These are phyloP conservation scores for Meriones psammophilus DNA, from an alignment of 2,797 vertebrate species.

Conservation along the genomic window DNA sequence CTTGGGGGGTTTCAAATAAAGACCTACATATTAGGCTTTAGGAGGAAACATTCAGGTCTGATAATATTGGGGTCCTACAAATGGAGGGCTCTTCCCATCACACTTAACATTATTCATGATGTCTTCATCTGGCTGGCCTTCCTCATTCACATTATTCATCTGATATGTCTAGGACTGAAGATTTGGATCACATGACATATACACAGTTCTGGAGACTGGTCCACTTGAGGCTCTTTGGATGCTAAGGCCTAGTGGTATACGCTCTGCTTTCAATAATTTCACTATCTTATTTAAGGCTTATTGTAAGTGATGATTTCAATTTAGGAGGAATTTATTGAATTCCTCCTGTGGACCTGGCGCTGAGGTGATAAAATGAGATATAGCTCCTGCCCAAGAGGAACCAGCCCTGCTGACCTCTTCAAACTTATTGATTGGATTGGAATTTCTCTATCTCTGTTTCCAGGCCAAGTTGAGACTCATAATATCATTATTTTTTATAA, in stretches of 20 bases:
- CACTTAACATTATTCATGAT: too few species aligned
- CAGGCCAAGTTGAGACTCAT: background rate
- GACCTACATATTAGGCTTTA: background rate
- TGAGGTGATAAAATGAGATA: constrained; percentile 61
- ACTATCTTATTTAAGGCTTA: constrained; percentile 61
- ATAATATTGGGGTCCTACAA: background rate
- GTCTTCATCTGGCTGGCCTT: background rate
- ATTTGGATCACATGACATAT: background rate
- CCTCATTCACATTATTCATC: background rate
- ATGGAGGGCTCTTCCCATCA: background rate
- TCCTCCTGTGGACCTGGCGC: constrained; percentile 43
- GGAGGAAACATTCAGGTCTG: background rate
- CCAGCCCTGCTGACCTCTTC: constrained; percentile 56
- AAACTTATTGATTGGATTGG: constrained; percentile 41
- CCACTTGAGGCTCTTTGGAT: background rate
- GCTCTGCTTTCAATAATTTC: constrained; percentile 68
- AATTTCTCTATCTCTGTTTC: constrained; percentile 73
- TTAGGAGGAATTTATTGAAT: constrained; percentile 76
- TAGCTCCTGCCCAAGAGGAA: constrained; percentile 45
- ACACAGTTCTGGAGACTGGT: background rate
- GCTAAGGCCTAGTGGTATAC: background rate
- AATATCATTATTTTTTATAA: constrained; percentile 66
- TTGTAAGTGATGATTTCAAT: constrained; percentile 79
- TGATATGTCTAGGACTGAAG: background rate
- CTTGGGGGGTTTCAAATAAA: background rate